Percentiles rank a stretch among this genome's conserved stretches.
phyloP scores from a whole-genome alignment of 2,797 vertebrate species.

The Lophius americanus region DNA sequence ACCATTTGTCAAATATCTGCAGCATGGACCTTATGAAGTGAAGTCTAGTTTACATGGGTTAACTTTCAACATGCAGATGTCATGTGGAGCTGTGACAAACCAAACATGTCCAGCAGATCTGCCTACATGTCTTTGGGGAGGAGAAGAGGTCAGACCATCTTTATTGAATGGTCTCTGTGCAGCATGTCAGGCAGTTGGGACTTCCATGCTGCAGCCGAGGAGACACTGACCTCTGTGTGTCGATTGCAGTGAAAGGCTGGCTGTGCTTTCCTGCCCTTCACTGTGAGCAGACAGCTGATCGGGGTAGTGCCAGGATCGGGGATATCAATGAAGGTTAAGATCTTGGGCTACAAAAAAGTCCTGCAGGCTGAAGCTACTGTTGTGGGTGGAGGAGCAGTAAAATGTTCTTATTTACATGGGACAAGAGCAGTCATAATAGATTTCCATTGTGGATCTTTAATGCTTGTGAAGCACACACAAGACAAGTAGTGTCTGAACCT shows the following conservation, averaged over 20 bases:
- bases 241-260: conserved; percentile 46
- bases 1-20: not conserved
- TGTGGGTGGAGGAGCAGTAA: conserved; percentile 8
- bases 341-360: conserved; percentile 49
- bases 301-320: conserved; percentile 65
- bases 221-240: conserved; percentile 76
- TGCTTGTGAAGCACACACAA: not conserved
- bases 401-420: not conserved
- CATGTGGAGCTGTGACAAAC: too few species aligned
- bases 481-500: too few species aligned
- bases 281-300: conserved; percentile 59
- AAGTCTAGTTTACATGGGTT: not conserved
- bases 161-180: conserved; percentile 17
- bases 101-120: not conserved
- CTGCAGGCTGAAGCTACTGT: conserved; percentile 20
- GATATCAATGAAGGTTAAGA: conserved; percentile 66
- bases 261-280: conserved; percentile 53
- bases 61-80: too few species aligned
- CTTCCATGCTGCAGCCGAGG: conserved; percentile 47
- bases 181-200: conserved; percentile 21
- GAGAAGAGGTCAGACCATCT: conserved; percentile 28
- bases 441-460: too few species aligned
- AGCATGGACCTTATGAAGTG: not conserved
- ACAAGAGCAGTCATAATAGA: not conserved
- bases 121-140: not conserved